phyloP scores from a whole-genome alignment of 2,888 invertebrate genomes.

The Petrophora chlorosata region DNA sequence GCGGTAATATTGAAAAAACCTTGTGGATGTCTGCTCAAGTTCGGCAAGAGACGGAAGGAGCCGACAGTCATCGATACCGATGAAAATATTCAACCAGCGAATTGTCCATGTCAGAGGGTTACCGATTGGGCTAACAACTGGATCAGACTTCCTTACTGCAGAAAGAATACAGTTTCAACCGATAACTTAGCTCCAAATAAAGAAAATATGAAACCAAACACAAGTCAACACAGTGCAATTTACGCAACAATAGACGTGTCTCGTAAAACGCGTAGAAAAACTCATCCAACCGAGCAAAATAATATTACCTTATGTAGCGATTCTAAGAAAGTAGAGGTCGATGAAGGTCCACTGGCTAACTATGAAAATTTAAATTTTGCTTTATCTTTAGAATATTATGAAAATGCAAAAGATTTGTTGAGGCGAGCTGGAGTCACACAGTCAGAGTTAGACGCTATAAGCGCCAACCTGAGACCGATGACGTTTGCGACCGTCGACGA shows the following conservation, averaged over 20 bases:
- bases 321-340: slow-evolving; percentile 50
- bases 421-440: slow-evolving; percentile 82
- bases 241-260: slow-evolving; percentile 88
- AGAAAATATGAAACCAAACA: slow-evolving; percentile 79
- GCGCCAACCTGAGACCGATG: slow-evolving; percentile 57
- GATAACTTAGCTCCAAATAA: slow-evolving; percentile 69
- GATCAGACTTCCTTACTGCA: slow-evolving; percentile 85
- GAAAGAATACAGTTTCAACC: slow-evolving; percentile 52
- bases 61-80: slow-evolving; percentile 68
- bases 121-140: slow-evolving; percentile 87
- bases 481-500: slow-evolving; percentile 44
- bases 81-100: slow-evolving; percentile 60
- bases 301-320: slow-evolving; percentile 35
- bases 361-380: slow-evolving; percentile 91
- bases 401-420: slow-evolving; percentile 89
- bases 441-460: slow-evolving; percentile 74
- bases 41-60: slow-evolving; percentile 63
- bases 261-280: slow-evolving; percentile 83
- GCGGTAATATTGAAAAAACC: slow-evolving; percentile 86
- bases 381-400: slow-evolving; percentile 89
- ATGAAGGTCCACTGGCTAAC: slow-evolving; percentile 81
- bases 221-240: slow-evolving; percentile 73
- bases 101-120: slow-evolving; percentile 85
- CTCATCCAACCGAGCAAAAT: slow-evolving; percentile 43
- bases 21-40: slow-evolving; percentile 87